Percentiles rank a stretch among this genome's conserved stretches.
Conservation (phyloP, 2,797 vertebrate species). For the Momotus momota region DNA sequence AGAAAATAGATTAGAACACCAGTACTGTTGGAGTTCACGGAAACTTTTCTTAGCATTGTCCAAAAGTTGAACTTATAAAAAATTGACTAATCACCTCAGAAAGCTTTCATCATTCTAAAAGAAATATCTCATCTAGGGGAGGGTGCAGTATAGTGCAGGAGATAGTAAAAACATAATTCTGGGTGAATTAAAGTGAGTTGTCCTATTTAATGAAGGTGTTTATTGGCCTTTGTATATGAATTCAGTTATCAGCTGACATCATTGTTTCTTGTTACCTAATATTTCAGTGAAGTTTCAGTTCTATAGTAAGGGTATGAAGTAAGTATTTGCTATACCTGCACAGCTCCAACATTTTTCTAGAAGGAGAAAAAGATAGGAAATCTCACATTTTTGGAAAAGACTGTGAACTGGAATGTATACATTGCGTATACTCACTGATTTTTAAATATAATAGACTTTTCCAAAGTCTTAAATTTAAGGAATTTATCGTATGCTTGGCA, state of each 20-base stretch:
- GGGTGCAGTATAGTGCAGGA: not conserved
- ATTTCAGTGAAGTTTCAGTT: not conserved
- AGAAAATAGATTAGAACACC: not conserved
- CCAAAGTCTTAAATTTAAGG: not conserved
- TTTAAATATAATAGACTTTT: not conserved
- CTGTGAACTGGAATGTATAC: not conserved
- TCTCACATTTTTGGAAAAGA: not conserved
- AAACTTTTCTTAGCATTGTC: not conserved
- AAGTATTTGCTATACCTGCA: not conserved
- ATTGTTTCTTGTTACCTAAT: not conserved
- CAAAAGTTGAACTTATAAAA: not conserved
- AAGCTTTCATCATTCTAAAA: not conserved
- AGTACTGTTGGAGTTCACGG: not conserved
- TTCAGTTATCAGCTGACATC: not conserved
- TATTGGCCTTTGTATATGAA: not conserved
- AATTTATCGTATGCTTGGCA: accelerated
- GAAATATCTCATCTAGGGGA: not conserved
- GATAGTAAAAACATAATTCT: not conserved
- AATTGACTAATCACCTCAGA: not conserved
- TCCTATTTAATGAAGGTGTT: not conserved
- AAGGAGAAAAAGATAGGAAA: not conserved
- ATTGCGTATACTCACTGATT: not conserved
- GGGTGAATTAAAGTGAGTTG: not conserved
- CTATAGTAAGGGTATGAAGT: not conserved
- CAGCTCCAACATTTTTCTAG: not conserved